A percentile compares a stretch with the other conserved stretches of the same genome.
Evolutionary conservation across 2,888 invertebrate species (phyloP).

Genomic region (Lamellibrachia satsuma): DNA sequence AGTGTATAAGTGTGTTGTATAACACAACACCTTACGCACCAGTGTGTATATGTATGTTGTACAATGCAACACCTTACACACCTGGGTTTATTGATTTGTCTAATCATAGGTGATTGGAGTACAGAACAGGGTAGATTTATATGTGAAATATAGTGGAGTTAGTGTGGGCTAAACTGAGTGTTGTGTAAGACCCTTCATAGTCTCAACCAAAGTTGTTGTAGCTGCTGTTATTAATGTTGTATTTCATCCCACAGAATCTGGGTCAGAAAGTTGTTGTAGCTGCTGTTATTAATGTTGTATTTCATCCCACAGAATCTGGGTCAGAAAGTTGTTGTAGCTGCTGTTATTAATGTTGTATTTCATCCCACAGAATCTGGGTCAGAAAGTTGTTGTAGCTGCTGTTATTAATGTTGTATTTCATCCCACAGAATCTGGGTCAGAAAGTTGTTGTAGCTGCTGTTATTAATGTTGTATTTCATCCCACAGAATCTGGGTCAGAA

Average conservation of each 20-base stretch:
- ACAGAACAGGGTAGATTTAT: background rate
- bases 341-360: background rate
- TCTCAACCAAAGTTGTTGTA: background rate
- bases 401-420: background rate
- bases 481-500: conserved; percentile 23
- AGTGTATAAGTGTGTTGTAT: too few species aligned
- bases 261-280: background rate
- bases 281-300: background rate
- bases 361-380: conserved; percentile 20
- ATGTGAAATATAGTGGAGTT: background rate
- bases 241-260: conserved; percentile 21
- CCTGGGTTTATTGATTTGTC: background rate
- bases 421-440: conserved; percentile 20
- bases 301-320: conserved; percentile 18
- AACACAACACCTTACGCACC: too few species aligned
- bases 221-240: background rate
- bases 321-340: background rate
- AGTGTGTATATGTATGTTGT: background rate
- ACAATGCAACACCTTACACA: background rate
- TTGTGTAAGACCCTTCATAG: background rate
- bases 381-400: background rate
- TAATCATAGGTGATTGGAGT: background rate
- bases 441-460: background rate
- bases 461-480: background rate
- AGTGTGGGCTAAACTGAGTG: background rate